Percentiles rank a stretch among this genome's conserved stretches.
These are phyloP conservation scores for Tribolium madens DNA, from an alignment of 1,140 invertebrate genomes.

Conservation along the genomic window DNA sequence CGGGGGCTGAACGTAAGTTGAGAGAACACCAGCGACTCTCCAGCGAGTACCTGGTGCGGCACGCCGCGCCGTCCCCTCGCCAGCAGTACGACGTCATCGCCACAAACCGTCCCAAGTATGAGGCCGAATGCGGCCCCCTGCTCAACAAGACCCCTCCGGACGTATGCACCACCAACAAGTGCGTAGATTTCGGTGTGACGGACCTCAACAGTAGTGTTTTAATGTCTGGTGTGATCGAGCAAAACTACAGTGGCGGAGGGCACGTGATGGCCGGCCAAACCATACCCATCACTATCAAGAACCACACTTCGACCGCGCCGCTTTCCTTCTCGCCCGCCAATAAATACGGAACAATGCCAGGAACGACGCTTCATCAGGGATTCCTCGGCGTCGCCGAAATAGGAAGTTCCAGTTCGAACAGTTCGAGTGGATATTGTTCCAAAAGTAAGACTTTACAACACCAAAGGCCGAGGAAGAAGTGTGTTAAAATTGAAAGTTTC, in stretches of 20 bases:
- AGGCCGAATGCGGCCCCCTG: conserved; percentile 62
- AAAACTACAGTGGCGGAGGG: conserved; percentile 49
- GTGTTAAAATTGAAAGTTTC: conserved; percentile 64
- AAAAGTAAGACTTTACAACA: conserved; percentile 64
- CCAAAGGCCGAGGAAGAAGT: conserved; percentile 59
- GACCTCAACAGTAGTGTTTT: conserved; percentile 51
- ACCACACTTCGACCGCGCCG: conserved; percentile 54
- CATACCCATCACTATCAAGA: conserved; percentile 64
- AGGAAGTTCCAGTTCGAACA: conserved; percentile 62
- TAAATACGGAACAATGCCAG: conserved; percentile 64
- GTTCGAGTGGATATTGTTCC: conserved; percentile 61
- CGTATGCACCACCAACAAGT: conserved; percentile 64
- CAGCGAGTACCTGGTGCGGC: conserved; percentile 61
- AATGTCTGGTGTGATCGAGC: conserved; percentile 54
- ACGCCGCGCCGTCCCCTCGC: conserved; percentile 43
- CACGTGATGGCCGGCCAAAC: conserved; percentile 62
- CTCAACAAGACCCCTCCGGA: conserved; percentile 64
- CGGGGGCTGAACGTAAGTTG: conserved; percentile 72
- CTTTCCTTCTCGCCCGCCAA: conserved; percentile 56
- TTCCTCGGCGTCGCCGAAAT: conserved; percentile 62
- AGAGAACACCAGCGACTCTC: conserved; percentile 67
- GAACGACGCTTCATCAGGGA: conserved; percentile 60
- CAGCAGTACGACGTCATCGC: conserved; percentile 55
- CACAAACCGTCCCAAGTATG: conserved; percentile 60
- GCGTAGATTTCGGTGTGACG: conserved; percentile 58